These are phyloP conservation scores for Drosophila sucinea DNA, from an alignment of 1,140 invertebrate species.

Conservation along the genomic window DNA sequence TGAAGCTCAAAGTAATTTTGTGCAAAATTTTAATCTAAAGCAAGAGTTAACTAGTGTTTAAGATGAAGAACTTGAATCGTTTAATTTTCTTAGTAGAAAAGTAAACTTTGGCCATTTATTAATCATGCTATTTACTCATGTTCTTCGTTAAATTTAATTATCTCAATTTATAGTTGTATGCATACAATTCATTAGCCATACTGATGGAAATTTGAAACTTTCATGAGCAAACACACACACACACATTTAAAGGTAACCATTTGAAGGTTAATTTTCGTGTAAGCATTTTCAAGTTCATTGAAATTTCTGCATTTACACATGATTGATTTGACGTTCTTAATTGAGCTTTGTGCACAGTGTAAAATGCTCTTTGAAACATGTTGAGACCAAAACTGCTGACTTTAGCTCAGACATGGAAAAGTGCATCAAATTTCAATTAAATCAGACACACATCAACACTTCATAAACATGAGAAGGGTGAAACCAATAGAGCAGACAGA, in stretches of 20 bases:
- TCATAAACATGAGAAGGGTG: constrained; percentile 57
- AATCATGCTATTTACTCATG: too few relatives aligned
- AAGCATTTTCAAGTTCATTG: not conserved
- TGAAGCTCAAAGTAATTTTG: too few relatives aligned
- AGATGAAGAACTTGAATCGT: too few relatives aligned
- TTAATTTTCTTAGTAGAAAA: too few relatives aligned
- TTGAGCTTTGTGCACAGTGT: constrained; percentile 7
- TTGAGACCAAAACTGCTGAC: constrained; percentile 41
- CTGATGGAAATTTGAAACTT: not conserved
- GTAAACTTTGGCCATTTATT: too few relatives aligned
- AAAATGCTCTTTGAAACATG: constrained; percentile 2
- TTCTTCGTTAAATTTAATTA: too few relatives aligned
- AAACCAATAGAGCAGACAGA: constrained; percentile 27
- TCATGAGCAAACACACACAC: not conserved
- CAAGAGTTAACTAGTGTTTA: too few relatives aligned
- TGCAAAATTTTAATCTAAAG: too few relatives aligned
- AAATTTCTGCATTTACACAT: constrained; percentile 4
- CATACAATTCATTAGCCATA: not conserved
- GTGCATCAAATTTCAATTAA: constrained; percentile 74
- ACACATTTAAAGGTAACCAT: not conserved
- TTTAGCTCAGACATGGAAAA: constrained; percentile 52
- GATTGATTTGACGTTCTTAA: constrained; percentile 8
- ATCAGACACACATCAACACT: constrained; percentile 72
- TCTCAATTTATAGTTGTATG: not conserved
- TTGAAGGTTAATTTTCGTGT: not conserved